These are phyloP conservation scores for Copidosoma aretas DNA, from an alignment of 2,888 invertebrate genomes.

Conservation along the genomic window DNA sequence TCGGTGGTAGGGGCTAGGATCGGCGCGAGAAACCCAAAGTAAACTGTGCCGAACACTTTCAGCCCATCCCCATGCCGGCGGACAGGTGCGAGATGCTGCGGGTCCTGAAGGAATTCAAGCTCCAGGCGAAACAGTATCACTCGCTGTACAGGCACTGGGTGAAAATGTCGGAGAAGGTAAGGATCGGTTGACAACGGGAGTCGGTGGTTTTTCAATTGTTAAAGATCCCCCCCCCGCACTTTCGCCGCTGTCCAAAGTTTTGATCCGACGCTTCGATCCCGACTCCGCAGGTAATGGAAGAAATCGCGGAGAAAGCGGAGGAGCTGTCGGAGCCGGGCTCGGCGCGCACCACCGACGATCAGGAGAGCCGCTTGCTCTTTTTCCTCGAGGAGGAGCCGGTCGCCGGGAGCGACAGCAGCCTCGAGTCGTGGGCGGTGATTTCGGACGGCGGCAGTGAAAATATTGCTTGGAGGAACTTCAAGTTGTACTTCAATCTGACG, in stretches of 20 bases:
- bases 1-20: no score
- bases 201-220: slow-evolving; percentile 5
- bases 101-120: slow-evolving; percentile 43
- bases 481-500: slow-evolving; percentile 49
- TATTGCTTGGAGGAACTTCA: slow-evolving; percentile 41
- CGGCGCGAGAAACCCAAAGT: no score
- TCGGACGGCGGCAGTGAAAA: slow-evolving; percentile 43
- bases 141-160: slow-evolving; percentile 52
- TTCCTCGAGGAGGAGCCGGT: slow-evolving; percentile 39
- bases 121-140: slow-evolving; percentile 47
- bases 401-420: slow-evolving; percentile 46
- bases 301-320: slow-evolving; percentile 18
- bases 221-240: no score
- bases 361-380: neutral
- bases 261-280: neutral
- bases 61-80: slow-evolving; percentile 39
- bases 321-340: neutral
- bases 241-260: no score
- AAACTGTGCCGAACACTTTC: no score
- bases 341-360: no score
- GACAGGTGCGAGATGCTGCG: slow-evolving; percentile 44
- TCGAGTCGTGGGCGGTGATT: neutral
- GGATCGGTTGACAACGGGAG: no score
- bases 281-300: slow-evolving; percentile 33
- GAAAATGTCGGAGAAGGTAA: slow-evolving; percentile 47